Evolutionary conservation across 2,797 vertebrate species (phyloP).

Genomic region (Agapornis canus): DNA sequence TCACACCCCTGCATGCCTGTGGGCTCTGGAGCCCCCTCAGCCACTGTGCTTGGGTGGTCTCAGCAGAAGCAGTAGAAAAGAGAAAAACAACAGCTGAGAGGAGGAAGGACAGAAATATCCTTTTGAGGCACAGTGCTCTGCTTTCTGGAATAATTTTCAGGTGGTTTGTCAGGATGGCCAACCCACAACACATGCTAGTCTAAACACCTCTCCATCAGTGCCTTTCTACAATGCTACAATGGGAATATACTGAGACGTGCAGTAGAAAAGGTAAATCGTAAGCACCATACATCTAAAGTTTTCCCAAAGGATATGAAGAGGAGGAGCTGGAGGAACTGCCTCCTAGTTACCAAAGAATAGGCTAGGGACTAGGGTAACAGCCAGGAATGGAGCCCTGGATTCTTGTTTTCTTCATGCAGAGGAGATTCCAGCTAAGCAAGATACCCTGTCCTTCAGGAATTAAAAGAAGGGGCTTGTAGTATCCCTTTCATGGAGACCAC

Average conservation of each 20-base stretch:
- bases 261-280: not conserved
- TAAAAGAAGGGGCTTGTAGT: not conserved
- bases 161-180: not conserved
- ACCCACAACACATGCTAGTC: fast-evolving
- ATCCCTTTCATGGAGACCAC: not conserved
- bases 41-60: not conserved
- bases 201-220: not conserved
- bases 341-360: not conserved
- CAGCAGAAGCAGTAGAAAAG: not conserved
- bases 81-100: not conserved
- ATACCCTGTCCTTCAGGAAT: not conserved
- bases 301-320: not conserved
- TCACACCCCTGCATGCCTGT: not conserved
- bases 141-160: not conserved
- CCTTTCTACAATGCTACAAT: not conserved
- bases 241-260: not conserved
- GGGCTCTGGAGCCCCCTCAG: not conserved
- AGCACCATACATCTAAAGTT: not conserved
- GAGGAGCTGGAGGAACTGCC: not conserved
- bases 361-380: not conserved
- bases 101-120: not conserved
- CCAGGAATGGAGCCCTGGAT: not conserved
- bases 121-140: not conserved
- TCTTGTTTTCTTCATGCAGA: not conserved
- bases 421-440: not conserved